Conservation (phyloP, 2,113 vertebrate genomes). For the Mastomys coucha region DNA sequence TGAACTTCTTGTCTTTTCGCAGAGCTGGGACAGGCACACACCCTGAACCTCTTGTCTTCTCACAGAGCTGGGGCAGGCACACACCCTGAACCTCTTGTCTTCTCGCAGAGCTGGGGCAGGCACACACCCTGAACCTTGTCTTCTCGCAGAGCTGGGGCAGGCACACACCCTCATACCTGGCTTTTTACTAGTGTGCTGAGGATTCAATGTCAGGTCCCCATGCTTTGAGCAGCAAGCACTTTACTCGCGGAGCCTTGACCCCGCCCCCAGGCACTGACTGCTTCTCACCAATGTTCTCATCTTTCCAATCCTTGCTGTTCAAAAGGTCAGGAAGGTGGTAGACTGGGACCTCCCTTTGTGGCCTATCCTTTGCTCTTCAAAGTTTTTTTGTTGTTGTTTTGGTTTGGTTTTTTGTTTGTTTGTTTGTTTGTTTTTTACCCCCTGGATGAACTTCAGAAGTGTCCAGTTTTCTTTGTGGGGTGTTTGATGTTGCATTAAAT, state of each 20-base stretch:
- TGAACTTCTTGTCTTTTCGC: neutral
- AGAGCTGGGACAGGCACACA: neutral
- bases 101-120: neutral
- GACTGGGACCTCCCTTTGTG: neutral
- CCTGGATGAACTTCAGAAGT: conserved; percentile 31
- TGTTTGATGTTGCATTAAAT: conserved; percentile 70
- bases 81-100: neutral
- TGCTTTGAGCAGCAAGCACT: neutral
- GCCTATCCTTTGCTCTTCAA: conserved; percentile 18
- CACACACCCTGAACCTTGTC: neutral
- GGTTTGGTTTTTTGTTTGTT: too few species aligned
- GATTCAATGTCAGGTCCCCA: neutral
- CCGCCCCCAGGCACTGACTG: neutral
- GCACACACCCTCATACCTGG: neutral
- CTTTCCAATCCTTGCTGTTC: conserved; percentile 54
- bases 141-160: neutral
- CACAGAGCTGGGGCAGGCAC: neutral
- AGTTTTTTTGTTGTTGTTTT: too few species aligned
- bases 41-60: neutral
- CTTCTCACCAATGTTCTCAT: neutral
- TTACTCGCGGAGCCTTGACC: neutral
- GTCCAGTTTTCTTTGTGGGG: conserved; percentile 34
- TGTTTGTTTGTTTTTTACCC: too few species aligned
- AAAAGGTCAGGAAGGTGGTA: neutral
- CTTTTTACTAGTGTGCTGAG: neutral